These are phyloP conservation scores for Bursaphelenchus mucronatus DNA, from an alignment of 1,140 invertebrate genomes.

Conservation along the genomic window DNA sequence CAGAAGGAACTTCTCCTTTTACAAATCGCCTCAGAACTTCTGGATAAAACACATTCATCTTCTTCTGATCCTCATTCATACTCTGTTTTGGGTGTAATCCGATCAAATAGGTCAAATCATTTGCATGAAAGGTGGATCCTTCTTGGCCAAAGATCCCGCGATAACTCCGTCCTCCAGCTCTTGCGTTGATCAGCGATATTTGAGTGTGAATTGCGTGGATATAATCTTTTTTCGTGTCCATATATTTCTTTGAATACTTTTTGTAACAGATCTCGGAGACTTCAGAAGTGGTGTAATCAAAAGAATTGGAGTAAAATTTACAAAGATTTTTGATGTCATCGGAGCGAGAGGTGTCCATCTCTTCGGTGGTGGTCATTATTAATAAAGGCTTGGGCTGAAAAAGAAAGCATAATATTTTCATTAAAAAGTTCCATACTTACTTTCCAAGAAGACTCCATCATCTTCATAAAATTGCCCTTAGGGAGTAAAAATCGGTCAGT, in stretches of 20 bases:
- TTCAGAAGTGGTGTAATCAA: background rate
- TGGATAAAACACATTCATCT: constrained; percentile 17
- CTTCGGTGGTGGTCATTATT: too few relatives aligned
- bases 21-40: constrained; percentile 2
- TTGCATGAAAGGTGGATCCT: background rate
- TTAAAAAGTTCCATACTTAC: background rate
- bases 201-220: background rate
- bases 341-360: too few relatives aligned
- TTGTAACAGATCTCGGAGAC: background rate
- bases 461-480: too few relatives aligned
- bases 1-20: too few relatives aligned
- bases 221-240: background rate
- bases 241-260: background rate
- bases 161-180: background rate
- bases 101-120: constrained; percentile 14
- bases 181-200: background rate
- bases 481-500: constrained; percentile 11
- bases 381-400: too few relatives aligned
- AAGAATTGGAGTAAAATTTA: background rate
- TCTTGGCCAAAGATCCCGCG: constrained; percentile 7
- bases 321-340: background rate
- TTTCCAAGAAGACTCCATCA: constrained; percentile 1
- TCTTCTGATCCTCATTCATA: constrained; percentile 8
- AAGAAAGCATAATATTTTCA: background rate
- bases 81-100: constrained; percentile 13